Conservation (phyloP, 2,888 invertebrate species). For the Aspidiotus rigidus region DNA sequence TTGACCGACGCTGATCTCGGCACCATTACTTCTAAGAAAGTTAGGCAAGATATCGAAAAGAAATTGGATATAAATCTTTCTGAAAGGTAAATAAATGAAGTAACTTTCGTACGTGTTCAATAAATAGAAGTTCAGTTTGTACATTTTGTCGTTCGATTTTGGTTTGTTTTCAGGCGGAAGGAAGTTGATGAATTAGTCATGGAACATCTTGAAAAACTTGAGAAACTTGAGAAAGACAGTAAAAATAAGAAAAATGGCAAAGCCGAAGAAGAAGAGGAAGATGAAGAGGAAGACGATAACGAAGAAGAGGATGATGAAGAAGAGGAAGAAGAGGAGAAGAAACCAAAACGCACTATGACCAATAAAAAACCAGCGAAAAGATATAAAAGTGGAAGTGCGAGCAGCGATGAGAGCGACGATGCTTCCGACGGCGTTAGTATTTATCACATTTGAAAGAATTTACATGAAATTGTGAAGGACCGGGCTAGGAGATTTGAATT, state of each 20-base stretch:
- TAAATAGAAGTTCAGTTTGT: not conserved
- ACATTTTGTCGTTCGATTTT: not conserved
- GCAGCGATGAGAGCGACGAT: conserved; percentile 41
- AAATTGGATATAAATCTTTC: conserved; percentile 66
- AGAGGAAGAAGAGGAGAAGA: conserved; percentile 46
- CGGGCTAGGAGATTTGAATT: no score
- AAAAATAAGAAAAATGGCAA: conserved; percentile 42
- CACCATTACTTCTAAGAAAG: conserved; percentile 78
- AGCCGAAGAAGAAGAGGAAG: conserved; percentile 45
- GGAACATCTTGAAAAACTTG: conserved; percentile 54
- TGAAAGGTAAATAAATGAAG: conserved; percentile 46
- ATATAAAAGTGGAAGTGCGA: conserved; percentile 38
- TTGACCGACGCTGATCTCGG: conserved; percentile 77
- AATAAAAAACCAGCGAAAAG: conserved; percentile 44
- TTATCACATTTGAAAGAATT: not conserved
- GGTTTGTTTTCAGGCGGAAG: conserved; percentile 25
- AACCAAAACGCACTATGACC: conserved; percentile 50
- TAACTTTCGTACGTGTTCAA: not conserved
- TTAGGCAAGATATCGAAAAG: conserved; percentile 74
- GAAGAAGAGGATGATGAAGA: conserved; percentile 49
- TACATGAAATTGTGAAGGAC: no score
- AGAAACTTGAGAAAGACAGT: conserved; percentile 44
- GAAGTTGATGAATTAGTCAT: conserved; percentile 57
- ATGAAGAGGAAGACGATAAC: conserved; percentile 43
- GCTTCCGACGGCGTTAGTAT: conserved; percentile 39